Conservation (phyloP, 2,888 invertebrate genomes). For the Troides oblongomaculatus region DNA sequence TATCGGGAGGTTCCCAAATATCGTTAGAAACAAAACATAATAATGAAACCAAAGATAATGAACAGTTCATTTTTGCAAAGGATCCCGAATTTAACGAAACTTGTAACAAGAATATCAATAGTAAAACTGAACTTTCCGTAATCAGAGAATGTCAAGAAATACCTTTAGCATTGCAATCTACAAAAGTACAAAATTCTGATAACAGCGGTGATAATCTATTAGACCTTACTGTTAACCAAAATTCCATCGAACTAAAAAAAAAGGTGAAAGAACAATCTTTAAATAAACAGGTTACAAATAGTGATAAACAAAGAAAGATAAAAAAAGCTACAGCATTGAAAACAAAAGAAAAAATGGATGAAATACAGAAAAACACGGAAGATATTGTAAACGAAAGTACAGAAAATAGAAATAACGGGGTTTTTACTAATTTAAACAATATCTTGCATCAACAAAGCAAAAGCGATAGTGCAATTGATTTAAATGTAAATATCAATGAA, state of each 20-base stretch:
- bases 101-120: not conserved
- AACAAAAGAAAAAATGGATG: not conserved
- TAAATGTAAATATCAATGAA: not conserved
- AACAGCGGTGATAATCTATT: not conserved
- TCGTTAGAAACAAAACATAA: not conserved
- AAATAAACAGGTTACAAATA: conserved; percentile 5
- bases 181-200: conserved; percentile 1
- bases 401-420: not conserved
- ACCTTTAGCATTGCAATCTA: not conserved
- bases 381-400: not conserved
- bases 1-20: not conserved
- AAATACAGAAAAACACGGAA: not conserved
- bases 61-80: not conserved
- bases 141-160: not conserved
- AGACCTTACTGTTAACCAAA: not conserved
- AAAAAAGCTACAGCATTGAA: conserved; percentile 6
- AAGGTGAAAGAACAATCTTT: not conserved
- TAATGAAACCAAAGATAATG: not conserved
- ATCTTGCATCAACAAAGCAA: not conserved
- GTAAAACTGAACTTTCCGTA: not conserved
- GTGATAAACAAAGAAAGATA: conserved; percentile 12
- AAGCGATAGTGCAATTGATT: not conserved
- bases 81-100: not conserved
- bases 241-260: not conserved
- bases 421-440: not conserved